These are phyloP conservation scores for Aelia acuminata DNA, from an alignment of 2,888 invertebrate species.

Conservation along the genomic window DNA sequence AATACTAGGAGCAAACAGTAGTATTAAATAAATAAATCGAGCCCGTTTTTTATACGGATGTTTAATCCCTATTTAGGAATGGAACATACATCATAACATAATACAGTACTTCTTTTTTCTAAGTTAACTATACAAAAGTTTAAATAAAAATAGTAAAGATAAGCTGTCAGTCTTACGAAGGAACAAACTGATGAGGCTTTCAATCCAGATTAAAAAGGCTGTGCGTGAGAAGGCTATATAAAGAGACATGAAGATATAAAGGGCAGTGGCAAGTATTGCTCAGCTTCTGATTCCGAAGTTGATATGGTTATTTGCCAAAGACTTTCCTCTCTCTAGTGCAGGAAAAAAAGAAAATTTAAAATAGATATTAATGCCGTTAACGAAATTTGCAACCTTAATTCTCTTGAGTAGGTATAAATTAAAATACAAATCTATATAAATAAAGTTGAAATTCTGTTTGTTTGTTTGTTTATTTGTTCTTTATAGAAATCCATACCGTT, in stretches of 20 bases:
- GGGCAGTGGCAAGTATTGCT: background rate
- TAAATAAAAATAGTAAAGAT: background rate
- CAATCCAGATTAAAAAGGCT: background rate
- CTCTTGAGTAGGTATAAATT: too few species aligned
- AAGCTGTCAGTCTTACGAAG: background rate
- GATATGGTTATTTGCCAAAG: background rate
- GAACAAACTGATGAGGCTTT: background rate
- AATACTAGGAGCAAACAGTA: background rate
- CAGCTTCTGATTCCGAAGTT: background rate
- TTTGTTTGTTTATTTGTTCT: too few species aligned
- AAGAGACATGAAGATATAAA: constrained; percentile 6
- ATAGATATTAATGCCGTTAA: too few species aligned
- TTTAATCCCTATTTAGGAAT: too few species aligned
- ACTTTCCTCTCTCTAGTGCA: background rate
- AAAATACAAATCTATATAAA: too few species aligned
- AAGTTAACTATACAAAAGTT: background rate
- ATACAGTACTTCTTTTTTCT: too few species aligned
- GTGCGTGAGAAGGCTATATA: constrained; percentile 30
- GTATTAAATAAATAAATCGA: background rate
- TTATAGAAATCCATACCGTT: too few species aligned
- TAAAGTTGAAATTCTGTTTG: too few species aligned
- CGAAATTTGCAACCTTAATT: too few species aligned
- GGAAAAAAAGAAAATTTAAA: too few species aligned
- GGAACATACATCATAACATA: too few species aligned
- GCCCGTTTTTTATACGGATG: too few species aligned